These are phyloP conservation scores for Symphodus melops DNA, from an alignment of 2,113 vertebrate species.

Conservation along the genomic window DNA sequence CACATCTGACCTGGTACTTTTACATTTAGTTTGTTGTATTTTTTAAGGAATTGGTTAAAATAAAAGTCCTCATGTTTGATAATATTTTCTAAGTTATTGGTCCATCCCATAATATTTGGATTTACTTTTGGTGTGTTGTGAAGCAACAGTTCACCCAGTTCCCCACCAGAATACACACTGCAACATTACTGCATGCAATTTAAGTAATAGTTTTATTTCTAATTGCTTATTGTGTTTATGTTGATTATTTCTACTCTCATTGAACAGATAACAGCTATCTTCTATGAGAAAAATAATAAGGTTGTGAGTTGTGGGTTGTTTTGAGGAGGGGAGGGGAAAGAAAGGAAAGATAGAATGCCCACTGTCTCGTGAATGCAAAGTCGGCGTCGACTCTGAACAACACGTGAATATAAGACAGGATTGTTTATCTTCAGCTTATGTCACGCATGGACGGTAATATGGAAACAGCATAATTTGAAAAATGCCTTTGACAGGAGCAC, in stretches of 20 bases:
- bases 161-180: conserved; percentile 2
- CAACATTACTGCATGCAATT: conserved; percentile 38
- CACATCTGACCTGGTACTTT: too few relatives aligned
- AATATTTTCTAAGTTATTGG: too few relatives aligned
- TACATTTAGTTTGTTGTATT: too few relatives aligned
- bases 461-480: conserved; percentile 64
- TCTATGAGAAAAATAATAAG: conserved; percentile 66
- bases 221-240: conserved; percentile 70
- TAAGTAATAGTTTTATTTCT: conserved; percentile 59
- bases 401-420: conserved; percentile 47
- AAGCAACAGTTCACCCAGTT: not conserved
- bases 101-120: not conserved
- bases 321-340: conserved; percentile 17
- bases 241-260: conserved; percentile 67
- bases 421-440: conserved; percentile 66
- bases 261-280: conserved; percentile 66
- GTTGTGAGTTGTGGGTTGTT: conserved; percentile 33
- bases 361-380: conserved; percentile 69
- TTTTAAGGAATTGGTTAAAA: not conserved
- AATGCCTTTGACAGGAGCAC: conserved; percentile 42
- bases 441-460: conserved; percentile 57
- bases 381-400: conserved; percentile 48
- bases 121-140: not conserved
- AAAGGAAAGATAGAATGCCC: conserved; percentile 33
- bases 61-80: not conserved